These are phyloP conservation scores for Mesochorus sp. DNA, from an alignment of 2,888 invertebrate species.

Conservation along the genomic window DNA sequence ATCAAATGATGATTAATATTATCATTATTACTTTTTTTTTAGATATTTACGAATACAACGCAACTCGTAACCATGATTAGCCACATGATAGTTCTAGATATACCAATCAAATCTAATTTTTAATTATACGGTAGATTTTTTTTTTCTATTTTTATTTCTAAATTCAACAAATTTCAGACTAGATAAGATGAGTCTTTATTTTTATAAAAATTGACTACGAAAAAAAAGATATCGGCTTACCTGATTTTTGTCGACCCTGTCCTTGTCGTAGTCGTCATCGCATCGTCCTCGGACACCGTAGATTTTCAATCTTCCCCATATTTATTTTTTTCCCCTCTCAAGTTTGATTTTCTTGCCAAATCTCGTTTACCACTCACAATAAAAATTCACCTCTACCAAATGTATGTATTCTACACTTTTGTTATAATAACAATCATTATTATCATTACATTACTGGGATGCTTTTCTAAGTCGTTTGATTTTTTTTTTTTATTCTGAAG, in stretches of 20 bases:
- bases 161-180: slow-evolving; percentile 41
- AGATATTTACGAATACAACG: slow-evolving; percentile 15
- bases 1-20: slow-evolving; percentile 35
- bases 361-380: slow-evolving; percentile 34
- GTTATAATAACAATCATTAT: slow-evolving; percentile 49
- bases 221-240: slow-evolving; percentile 39
- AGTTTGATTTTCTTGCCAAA: neutral
- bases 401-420: slow-evolving; percentile 23
- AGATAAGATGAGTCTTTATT: neutral
- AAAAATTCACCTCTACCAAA: slow-evolving; percentile 53
- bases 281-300: slow-evolving; percentile 30
- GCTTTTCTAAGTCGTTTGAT: slow-evolving; percentile 20
- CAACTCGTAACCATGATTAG: slow-evolving; percentile 3
- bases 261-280: slow-evolving; percentile 10
- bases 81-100: slow-evolving; percentile 25
- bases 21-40: too few species aligned
- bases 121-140: slow-evolving; percentile 11
- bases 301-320: slow-evolving; percentile 11
- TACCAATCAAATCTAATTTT: slow-evolving; percentile 42
- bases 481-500: too few species aligned
- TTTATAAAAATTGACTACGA: slow-evolving; percentile 22
- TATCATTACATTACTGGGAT: slow-evolving; percentile 44
- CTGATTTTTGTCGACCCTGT: slow-evolving; percentile 24
- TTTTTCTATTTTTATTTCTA: slow-evolving; percentile 16
- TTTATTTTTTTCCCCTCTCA: slow-evolving; percentile 8